Percentiles rank a stretch among this genome's conserved stretches.
phyloP scores from a whole-genome alignment of 2,888 invertebrate species.

The Cryptus armator region DNA sequence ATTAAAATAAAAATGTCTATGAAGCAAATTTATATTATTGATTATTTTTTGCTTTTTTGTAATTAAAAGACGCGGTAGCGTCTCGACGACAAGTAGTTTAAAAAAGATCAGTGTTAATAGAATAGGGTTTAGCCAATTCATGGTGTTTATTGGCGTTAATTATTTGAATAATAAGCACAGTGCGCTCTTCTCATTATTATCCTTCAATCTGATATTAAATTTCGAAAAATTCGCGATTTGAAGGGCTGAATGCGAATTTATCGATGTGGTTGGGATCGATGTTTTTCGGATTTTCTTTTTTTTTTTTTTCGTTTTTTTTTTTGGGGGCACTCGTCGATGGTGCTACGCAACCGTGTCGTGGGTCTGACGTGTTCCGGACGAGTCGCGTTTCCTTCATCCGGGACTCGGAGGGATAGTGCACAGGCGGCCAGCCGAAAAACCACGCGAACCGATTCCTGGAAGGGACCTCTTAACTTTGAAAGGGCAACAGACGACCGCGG shows the following conservation, averaged over 20 bases:
- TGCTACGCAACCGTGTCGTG: constrained; percentile 17
- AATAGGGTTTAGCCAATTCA: no score
- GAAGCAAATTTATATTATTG: background rate
- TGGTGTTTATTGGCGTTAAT: background rate
- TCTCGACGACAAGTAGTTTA: no score
- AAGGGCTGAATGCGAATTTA: background rate
- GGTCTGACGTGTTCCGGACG: constrained; percentile 56
- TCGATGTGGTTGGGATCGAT: background rate
- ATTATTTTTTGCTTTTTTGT: no score
- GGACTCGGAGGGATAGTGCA: constrained; percentile 29
- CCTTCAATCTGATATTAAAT: no score
- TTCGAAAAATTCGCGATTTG: no score
- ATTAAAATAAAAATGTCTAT: background rate
- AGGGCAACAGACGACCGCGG: constrained; percentile 66
- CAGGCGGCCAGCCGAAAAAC: constrained; percentile 76
- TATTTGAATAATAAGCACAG: background rate
- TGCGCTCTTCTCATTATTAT: background rate
- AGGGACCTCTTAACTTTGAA: constrained; percentile 76
- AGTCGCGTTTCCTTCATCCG: constrained; percentile 64
- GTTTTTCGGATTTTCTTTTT: background rate
- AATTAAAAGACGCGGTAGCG: no score
- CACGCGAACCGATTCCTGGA: constrained; percentile 81
- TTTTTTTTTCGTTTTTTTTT: background rate
- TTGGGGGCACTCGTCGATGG: constrained; percentile 4
- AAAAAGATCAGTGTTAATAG: no score